These are phyloP conservation scores for Podilymbus podiceps DNA, from an alignment of 2,113 vertebrate species.

Conservation along the genomic window DNA sequence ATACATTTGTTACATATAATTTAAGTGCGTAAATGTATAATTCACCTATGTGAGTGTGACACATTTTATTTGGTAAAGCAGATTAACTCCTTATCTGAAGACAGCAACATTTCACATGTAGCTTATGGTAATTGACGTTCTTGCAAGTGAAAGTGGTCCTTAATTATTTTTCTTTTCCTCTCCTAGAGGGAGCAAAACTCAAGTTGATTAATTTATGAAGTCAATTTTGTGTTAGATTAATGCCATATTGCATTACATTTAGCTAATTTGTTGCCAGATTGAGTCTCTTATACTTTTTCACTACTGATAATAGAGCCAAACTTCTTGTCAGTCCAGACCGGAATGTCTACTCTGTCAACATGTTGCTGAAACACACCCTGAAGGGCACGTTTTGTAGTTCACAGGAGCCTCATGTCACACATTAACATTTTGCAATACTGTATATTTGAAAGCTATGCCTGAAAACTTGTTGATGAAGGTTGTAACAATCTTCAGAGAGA, in stretches of 20 bases:
- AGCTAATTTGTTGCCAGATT: conserved; percentile 13
- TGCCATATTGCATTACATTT: conserved; percentile 17
- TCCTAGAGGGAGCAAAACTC: conserved; percentile 36
- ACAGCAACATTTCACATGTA: conserved; percentile 59
- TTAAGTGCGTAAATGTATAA: conserved; percentile 13
- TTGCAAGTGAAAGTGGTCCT: conserved; percentile 63
- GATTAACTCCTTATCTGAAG: conserved; percentile 68
- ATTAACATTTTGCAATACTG: not conserved
- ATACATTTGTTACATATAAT: not conserved
- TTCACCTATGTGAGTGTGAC: not conserved
- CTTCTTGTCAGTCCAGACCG: not conserved
- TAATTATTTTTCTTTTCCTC: conserved; percentile 64
- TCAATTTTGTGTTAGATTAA: conserved; percentile 30
- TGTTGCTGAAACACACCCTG: conserved; percentile 23
- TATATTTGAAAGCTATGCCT: conserved; percentile 11
- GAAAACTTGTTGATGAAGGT: conserved; percentile 11
- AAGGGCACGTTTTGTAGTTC: conserved; percentile 13
- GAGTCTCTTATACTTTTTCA: not conserved
- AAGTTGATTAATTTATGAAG: conserved; percentile 61
- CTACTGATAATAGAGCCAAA: not conserved
- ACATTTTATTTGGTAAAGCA: conserved; percentile 62
- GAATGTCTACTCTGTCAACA: conserved; percentile 6
- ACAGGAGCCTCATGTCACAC: not conserved
- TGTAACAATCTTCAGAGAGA: not conserved
- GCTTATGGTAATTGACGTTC: conserved; percentile 71